These are phyloP conservation scores for Atta colombica DNA, from an alignment of 1,140 invertebrate species.

Conservation along the genomic window DNA sequence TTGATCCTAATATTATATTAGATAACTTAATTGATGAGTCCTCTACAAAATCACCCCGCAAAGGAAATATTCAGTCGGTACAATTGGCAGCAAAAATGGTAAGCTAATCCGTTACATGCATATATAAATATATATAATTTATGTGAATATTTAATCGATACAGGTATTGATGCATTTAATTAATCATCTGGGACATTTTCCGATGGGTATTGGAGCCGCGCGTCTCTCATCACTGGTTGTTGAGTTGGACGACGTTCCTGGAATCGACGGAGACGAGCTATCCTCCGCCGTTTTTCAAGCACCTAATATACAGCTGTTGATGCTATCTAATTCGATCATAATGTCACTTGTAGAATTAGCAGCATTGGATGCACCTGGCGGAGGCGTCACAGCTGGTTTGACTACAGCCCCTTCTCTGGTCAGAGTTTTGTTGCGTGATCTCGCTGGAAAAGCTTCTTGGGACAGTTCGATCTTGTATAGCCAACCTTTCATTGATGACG, in stretches of 20 bases:
- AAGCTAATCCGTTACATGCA: conserved; percentile 10
- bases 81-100: conserved; percentile 90
- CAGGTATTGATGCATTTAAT: conserved; percentile 92
- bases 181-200: conserved; percentile 96
- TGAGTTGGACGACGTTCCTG: conserved; percentile 96
- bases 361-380: conserved; percentile 93
- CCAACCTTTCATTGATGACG: conserved; percentile 86
- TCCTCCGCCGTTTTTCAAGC: conserved; percentile 93
- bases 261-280: conserved; percentile 91
- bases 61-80: conserved; percentile 86
- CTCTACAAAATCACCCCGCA: conserved; percentile 85
- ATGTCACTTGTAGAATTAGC: conserved; percentile 97
- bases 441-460: conserved; percentile 99
- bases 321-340: conserved; percentile 93
- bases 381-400: conserved; percentile 93
- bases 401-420: conserved; percentile 90
- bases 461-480: conserved; percentile 96
- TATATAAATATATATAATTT: neutral
- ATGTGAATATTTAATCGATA: neutral
- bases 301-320: conserved; percentile 96
- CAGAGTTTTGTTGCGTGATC: conserved; percentile 94
- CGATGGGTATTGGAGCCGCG: conserved; percentile 94
- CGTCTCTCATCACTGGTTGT: conserved; percentile 94
- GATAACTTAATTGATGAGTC: conserved; percentile 89
- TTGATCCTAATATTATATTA: conserved; percentile 90